Percentiles rank a stretch among this genome's conserved stretches.
phyloP scores from a whole-genome alignment of 2,888 invertebrate species.

The Polydrusus pterygomalis region DNA sequence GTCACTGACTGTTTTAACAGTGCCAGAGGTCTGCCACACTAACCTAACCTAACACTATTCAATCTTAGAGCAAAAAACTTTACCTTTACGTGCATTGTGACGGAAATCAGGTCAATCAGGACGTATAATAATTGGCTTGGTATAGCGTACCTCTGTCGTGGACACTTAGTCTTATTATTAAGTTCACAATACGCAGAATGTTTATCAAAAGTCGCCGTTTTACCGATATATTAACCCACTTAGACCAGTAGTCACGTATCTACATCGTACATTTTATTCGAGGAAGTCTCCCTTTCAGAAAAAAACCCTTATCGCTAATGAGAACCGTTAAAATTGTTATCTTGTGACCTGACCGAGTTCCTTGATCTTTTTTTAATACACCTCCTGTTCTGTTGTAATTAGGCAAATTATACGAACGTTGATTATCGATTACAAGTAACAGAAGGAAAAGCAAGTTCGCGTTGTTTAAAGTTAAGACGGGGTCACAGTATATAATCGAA shows the following conservation, averaged over 20 bases:
- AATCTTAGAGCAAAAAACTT: too few relatives aligned
- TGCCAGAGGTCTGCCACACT: too few relatives aligned
- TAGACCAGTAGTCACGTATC: neutral
- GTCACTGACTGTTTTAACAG: too few relatives aligned
- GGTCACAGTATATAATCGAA: too few relatives aligned
- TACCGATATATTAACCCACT: conserved; percentile 1
- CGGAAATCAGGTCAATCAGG: too few relatives aligned
- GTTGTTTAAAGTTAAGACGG: too few relatives aligned
- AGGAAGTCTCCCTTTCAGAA: neutral
- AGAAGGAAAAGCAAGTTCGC: neutral
- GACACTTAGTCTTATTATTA: too few relatives aligned
- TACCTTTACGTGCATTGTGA: too few relatives aligned
- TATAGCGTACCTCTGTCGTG: too few relatives aligned
- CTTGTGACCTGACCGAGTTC: neutral
- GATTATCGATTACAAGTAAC: neutral
- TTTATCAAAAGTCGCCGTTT: neutral
- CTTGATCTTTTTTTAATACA: conserved; percentile 14
- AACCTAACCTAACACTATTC: too few relatives aligned
- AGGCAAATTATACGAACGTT: conserved; percentile 7
- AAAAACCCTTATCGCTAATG: conserved; percentile 4
- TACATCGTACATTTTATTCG: neutral
- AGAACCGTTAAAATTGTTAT: conserved; percentile 4
- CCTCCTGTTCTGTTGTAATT: neutral
- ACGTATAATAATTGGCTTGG: too few relatives aligned
- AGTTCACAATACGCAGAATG: too few relatives aligned